Conservation (phyloP, 2,113 vertebrate species). For the Daubentonia madagascariensis region DNA sequence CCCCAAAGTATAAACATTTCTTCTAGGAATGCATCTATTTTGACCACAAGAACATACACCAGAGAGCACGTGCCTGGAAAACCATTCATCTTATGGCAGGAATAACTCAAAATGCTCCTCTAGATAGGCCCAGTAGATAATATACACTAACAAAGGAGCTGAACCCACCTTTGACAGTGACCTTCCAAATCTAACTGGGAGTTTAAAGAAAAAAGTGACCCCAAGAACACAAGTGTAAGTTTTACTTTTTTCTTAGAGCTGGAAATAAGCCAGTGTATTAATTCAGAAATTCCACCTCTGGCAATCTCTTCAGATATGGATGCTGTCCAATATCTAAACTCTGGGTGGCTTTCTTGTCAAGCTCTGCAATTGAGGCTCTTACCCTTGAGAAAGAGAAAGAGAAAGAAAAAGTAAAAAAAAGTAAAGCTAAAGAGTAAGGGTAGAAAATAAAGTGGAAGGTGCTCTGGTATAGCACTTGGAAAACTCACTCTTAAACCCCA, state of each 20-base stretch:
- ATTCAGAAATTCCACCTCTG: not conserved
- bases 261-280: not conserved
- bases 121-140: not conserved
- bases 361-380: not conserved
- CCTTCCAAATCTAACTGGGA: not conserved
- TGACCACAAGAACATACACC: not conserved
- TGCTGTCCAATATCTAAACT: not conserved
- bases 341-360: not conserved
- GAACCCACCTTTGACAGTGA: not conserved
- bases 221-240: not conserved
- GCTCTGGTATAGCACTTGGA: not conserved
- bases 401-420: not conserved
- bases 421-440: not conserved
- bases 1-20: not conserved
- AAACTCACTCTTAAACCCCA: not conserved
- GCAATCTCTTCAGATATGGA: not conserved
- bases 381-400: not conserved
- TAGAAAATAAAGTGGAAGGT: not conserved
- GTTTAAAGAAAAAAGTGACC: not conserved
- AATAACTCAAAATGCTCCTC: not conserved
- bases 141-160: not conserved
- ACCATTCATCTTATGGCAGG: not conserved
- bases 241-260: not conserved
- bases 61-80: not conserved
- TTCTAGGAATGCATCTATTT: constrained; percentile 1